Evolutionary conservation across 2,113 vertebrate species (phyloP), one percentile per base, ranked within the genome.

Genomic region (Sarotherodon lohbergeri): DNA sequence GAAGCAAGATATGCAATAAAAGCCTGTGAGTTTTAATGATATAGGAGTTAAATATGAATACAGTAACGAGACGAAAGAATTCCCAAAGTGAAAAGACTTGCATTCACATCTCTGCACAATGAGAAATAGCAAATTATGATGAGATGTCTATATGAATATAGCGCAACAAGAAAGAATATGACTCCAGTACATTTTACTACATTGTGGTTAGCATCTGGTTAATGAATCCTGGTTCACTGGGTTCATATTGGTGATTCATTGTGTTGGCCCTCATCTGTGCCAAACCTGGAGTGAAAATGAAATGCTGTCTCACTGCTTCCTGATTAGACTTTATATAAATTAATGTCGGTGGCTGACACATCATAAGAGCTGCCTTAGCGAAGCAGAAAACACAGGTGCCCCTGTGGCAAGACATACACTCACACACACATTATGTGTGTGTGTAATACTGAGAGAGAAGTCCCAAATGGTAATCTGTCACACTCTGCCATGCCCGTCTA

Each of bases 341-440:
- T 19, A 87, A 79, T 48, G 82, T 32, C 68, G 80, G 76, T 52
- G 3, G 52, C 81, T 82, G 78, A 91, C 54, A 83, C 89, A 52
- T 90, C 71, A 27, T 84, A 71, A 81, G 80, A 61, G 29, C 76
- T 34, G 68, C 52, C 34, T 55, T 14, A n/a, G 63, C 3, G 27
- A 81, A 83, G 87, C 84, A 81, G 55, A 88, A 86, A 88, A 89
- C 80, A 6, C 90, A 89, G 88, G 92, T 89, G 87, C 68, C 79
- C 61, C 84, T 17, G 68, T 92, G 92, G 84, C 89, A 81, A 2
- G 52, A 63, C 76, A 63, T n/a, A 36, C 32, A 83, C 39, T 73
- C 43, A 1, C 59, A 11, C 32, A 36, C 61, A 32, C 43, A 71
- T 34, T 88, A 55, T 87, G n/a, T 57, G 43, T 52, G 50, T 73